A percentile compares a stretch with the other conserved stretches of the same genome.
phyloP scores from a whole-genome alignment of 2,888 invertebrate species.

The Mycalesis mineus region DNA sequence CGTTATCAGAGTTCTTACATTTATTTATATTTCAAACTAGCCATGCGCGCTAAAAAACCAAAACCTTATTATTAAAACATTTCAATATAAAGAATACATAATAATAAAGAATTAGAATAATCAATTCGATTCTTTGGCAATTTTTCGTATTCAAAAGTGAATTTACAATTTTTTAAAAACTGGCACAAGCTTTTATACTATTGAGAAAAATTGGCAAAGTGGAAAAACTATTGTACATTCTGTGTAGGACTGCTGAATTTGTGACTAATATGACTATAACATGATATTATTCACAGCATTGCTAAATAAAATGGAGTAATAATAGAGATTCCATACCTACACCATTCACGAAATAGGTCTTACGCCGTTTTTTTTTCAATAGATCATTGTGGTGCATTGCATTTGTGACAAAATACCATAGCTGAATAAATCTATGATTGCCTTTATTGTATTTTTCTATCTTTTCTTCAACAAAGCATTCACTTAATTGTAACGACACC shows the following conservation, averaged over 20 bases:
- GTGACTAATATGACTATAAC: background rate
- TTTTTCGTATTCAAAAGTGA: slow-evolving; percentile 72
- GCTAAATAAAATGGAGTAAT: too few relatives aligned
- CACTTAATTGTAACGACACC: too few relatives aligned
- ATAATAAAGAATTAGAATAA: slow-evolving; percentile 45
- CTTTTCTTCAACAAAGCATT: too few relatives aligned
- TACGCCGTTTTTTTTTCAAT: too few relatives aligned
- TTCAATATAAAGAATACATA: slow-evolving; percentile 15
- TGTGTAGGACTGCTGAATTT: slow-evolving; percentile 38
- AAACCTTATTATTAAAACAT: slow-evolving; percentile 9
- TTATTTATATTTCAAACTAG: background rate
- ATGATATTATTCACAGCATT: too few relatives aligned
- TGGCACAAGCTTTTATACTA: slow-evolving; percentile 62
- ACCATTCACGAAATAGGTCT: too few relatives aligned
- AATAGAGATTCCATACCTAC: too few relatives aligned
- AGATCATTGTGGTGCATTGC: too few relatives aligned
- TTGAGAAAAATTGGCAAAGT: slow-evolving; percentile 68
- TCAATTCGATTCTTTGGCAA: slow-evolving; percentile 75
- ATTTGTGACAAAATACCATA: too few relatives aligned
- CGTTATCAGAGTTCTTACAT: too few relatives aligned
- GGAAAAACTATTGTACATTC: slow-evolving; percentile 56
- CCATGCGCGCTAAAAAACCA: background rate
- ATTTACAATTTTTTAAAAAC: slow-evolving; percentile 72
- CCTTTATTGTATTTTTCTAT: too few relatives aligned
- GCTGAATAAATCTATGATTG: too few relatives aligned